Conservation (phyloP, 1,140 invertebrate genomes). For the Octopus sinensis region DNA sequence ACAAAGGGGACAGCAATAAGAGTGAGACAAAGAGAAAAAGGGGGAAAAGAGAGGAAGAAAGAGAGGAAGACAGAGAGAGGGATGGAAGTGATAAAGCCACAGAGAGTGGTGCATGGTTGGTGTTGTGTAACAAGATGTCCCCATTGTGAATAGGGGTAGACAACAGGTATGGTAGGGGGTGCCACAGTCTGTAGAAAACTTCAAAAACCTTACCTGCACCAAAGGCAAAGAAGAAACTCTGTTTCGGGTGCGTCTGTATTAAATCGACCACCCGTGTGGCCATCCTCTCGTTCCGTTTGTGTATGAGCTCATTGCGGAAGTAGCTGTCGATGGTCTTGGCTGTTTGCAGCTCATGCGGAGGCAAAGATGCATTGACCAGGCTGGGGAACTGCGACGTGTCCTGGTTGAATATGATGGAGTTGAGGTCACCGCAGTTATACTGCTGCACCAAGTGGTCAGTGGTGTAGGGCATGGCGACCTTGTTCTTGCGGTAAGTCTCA, state of each 20-base stretch:
- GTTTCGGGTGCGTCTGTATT: constrained; percentile 57
- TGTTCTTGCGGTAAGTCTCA: constrained; percentile 55
- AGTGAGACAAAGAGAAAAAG: background rate
- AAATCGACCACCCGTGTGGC: constrained; percentile 57
- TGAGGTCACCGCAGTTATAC: constrained; percentile 64
- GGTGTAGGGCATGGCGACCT: constrained; percentile 48
- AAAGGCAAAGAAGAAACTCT: constrained; percentile 64
- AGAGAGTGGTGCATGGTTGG: background rate
- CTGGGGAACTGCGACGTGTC: constrained; percentile 57
- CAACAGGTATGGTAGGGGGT: background rate
- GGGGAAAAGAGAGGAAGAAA: background rate
- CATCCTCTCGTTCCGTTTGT: constrained; percentile 62
- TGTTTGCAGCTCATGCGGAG: constrained; percentile 44
- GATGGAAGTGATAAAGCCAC: background rate
- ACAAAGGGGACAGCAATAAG: background rate
- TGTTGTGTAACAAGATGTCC: no score
- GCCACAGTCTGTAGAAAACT: background rate
- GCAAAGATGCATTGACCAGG: constrained; percentile 45
- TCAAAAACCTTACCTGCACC: constrained; percentile 58
- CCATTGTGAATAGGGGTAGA: background rate
- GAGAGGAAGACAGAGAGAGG: background rate
- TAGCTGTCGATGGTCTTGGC: constrained; percentile 61
- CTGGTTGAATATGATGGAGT: constrained; percentile 60
- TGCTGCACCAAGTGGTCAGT: constrained; percentile 62
- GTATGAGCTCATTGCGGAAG: constrained; percentile 61